Conservation (phyloP, 2,797 vertebrate genomes). For the Yasuhikotakia modesta region DNA sequence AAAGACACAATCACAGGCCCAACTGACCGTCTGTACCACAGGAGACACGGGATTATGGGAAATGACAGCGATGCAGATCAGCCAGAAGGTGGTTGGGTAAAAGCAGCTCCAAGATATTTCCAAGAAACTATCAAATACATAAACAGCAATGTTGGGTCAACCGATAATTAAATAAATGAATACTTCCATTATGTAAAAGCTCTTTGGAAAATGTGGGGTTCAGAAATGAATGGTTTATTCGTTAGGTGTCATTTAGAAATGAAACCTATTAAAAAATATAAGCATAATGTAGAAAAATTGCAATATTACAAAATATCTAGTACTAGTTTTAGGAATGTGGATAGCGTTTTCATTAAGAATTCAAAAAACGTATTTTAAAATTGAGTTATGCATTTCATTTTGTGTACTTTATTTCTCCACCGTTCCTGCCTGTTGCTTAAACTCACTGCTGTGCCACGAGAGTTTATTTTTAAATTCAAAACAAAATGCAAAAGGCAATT, state of each 20-base stretch:
- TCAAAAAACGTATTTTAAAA: not conserved
- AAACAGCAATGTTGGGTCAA: not conserved
- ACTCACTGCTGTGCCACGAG: not conserved
- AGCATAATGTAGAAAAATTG: not conserved
- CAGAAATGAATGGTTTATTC: too few species aligned
- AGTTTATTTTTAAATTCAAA: not conserved
- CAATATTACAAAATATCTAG: too few species aligned
- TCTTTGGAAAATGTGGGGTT: not conserved
- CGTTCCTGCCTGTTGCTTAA: not conserved
- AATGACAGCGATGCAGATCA: constrained; percentile 3
- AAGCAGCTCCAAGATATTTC: not conserved
- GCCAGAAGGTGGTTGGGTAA: not conserved
- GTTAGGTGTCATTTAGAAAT: not conserved
- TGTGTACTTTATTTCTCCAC: not conserved
- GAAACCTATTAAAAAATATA: not conserved
- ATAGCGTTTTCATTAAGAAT: not conserved
- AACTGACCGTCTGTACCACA: constrained; percentile 27
- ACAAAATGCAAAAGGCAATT: not conserved
- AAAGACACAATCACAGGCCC: constrained; percentile 17
- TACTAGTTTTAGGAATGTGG: too few species aligned
- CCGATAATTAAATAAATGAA: not conserved
- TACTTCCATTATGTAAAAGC: constrained; percentile 3
- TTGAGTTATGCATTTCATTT: not conserved
- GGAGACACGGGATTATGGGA: constrained; percentile 36
- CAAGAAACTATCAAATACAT: not conserved